Base-by-base conservation (phyloP, 1,140 invertebrate species). In the Heterodera schachtii region DNA sequence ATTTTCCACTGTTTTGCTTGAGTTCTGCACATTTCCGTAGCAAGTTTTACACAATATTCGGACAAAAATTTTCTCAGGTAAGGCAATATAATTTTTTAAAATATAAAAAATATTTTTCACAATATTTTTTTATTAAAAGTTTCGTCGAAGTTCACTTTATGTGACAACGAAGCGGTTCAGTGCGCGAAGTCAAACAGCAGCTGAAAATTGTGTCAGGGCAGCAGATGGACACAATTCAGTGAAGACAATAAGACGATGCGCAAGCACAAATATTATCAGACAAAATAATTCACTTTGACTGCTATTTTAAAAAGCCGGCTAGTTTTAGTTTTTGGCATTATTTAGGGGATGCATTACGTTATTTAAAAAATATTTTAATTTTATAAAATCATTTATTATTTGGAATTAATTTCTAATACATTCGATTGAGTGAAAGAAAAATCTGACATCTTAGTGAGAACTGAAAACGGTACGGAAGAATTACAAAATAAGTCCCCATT, bases 1-100 rank as follows among this genome's bases (percentile, higher is more conserved):
- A 89, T 70, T 90, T 89, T 75, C 78, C 88, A 8, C 75, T 89
- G 9, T 89, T 90, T 79, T 89, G 88, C 69, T 66, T 90, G 11
- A 88, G 86, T 73, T 90, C 88, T 3, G 87, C 81, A 16, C 89
- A 89, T 81, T 89, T 89, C 75, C 81, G 88, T 41, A 76, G 84
- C 7, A 85, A 84, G 70, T 90, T 87, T 79, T 66, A 77, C 31
- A 71, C 73, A 16, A 83, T 90, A 41, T 85, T 84, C 69, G 81
- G 89, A 13, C 67, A 83, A 66, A 89, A 89, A 80, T 89, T 89
- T 78, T 86, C 87, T 73, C 69, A 84, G 81, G 88, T 89, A 73
- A 49, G n/a, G 8, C n/a, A 1, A 43, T 16, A 64, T 31, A 13
- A 13, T 31, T 79, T 60, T 60, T 60, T 16, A 60, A 5, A n/a